Evolutionary conservation across 92 coral and sea anemone species (phyloP), one percentile per base, ranked within the genome.

Genomic region (Porites lobata): DNA sequence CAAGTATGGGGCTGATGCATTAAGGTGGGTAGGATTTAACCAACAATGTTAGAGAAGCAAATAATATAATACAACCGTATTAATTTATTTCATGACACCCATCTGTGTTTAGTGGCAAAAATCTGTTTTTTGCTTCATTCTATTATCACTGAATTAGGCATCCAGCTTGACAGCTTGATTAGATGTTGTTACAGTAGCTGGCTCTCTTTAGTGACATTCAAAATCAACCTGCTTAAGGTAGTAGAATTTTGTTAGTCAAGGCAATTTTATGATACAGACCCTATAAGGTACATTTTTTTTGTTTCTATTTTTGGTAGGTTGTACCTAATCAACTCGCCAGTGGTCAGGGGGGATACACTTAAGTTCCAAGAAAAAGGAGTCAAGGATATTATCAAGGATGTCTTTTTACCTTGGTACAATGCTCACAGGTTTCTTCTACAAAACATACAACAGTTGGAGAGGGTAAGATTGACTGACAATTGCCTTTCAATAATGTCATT

Each of bases 341-440:
- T 97, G 56, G 99, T 97, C 51, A 90, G 99, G 57, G 99, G 98
- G 66, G 99, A 97, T 84, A 97, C 99, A 0, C 89, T 97, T 63
- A 97, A 97, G 80, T 97, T 97, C 92, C 98, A 97, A 68, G 99
- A 97, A 87, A 93, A 94, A 89, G 99, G 99, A 65, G 99, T 97
- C 19, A 97, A 97, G 83, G 99, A 97, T 87, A 89, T 97, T n/a
- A 93, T 97, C 65, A 97, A 97, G 76, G 99, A 97, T 76, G 99
- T 97, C 13, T 97, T 97, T 86, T 88, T 97, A 43, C 99, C 99
- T 0, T 97, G 99, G 99, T 92, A 95, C 88, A 97, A 97, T 89
- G 99, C 99, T 7, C 92, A 96, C 86, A 93, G 99, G 83, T 97
- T 97, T 79, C 98, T 97, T 17, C 14, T 93, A 19, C 99, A 97